Conservation (phyloP, 1,140 invertebrate genomes). For the Calosoma granatense region DNA sequence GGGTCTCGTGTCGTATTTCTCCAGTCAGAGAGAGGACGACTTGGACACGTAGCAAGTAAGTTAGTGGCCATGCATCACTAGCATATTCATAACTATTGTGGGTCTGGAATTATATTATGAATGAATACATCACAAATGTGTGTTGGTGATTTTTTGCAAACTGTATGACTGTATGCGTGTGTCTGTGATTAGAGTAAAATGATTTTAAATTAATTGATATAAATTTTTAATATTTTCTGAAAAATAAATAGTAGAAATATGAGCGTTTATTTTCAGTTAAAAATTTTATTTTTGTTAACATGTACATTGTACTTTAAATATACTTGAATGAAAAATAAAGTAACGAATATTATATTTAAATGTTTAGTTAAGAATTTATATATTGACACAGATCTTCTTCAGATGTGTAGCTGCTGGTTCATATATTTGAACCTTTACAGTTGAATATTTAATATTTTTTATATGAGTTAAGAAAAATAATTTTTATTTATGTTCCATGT, state of each 20-base stretch:
- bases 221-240: no score
- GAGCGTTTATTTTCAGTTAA: background rate
- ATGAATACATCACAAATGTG: background rate
- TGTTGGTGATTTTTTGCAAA: background rate
- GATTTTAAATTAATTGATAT: no score
- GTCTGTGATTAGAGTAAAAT: no score
- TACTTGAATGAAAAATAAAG: no score
- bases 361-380: background rate
- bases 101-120: background rate
- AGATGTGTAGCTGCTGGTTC: no score
- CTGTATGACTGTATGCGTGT: background rate
- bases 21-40: constrained; percentile 70
- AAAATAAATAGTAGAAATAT: no score
- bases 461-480: background rate
- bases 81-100: no score
- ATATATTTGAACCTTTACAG: background rate
- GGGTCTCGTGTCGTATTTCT: constrained; percentile 80
- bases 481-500: no score
- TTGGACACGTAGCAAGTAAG: constrained; percentile 28
- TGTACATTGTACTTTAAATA: background rate
- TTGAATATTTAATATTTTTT: background rate
- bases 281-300: background rate
- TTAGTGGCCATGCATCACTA: background rate
- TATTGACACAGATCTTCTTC: background rate
- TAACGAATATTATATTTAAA: constrained; percentile 1